Evolutionary conservation across 2,888 invertebrate genomes (phyloP).

Genomic region (Entomobrya multifasciata): DNA sequence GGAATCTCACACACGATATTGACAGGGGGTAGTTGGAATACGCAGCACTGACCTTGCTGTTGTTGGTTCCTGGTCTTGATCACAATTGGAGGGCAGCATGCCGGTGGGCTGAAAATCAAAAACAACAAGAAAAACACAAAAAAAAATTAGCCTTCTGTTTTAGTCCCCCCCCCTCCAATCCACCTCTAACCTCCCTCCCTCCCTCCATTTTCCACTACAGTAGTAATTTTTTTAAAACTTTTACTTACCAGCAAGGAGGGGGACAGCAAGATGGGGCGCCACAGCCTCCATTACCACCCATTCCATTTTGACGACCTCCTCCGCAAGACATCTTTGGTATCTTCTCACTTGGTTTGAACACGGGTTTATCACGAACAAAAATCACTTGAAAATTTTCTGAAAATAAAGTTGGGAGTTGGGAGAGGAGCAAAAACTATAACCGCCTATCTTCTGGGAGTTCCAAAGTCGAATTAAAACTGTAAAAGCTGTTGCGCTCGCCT

Average conservation of each 20-base stretch:
- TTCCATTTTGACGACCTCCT: conserved; percentile 73
- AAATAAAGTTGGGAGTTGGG: too few species aligned
- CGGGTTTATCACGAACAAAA: too few species aligned
- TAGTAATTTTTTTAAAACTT: too few species aligned
- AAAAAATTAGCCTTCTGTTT: neutral
- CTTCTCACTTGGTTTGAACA: too few species aligned
- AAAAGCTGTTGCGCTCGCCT: neutral
- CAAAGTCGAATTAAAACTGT: neutral
- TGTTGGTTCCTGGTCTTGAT: conserved; percentile 78
- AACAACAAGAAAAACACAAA: conserved; percentile 10
- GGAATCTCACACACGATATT: conserved; percentile 77
- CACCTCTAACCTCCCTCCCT: neutral
- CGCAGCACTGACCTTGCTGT: conserved; percentile 79
- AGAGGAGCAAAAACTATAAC: too few species aligned
- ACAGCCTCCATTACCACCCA: conserved; percentile 38
- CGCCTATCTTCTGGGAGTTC: too few species aligned
- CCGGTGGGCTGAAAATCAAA: conserved; percentile 54
- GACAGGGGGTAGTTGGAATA: conserved; percentile 79
- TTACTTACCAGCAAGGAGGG: conserved; percentile 61
- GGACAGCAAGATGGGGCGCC: conserved; percentile 72
- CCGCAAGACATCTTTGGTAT: conserved; percentile 77
- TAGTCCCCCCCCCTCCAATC: too few species aligned
- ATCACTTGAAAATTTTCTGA: conserved; percentile 16
- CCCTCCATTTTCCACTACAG: neutral
- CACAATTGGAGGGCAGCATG: conserved; percentile 78